These are phyloP conservation scores for Dermatophagoides farinae DNA, from an alignment of 1,140 invertebrate species.

Conservation along the genomic window DNA sequence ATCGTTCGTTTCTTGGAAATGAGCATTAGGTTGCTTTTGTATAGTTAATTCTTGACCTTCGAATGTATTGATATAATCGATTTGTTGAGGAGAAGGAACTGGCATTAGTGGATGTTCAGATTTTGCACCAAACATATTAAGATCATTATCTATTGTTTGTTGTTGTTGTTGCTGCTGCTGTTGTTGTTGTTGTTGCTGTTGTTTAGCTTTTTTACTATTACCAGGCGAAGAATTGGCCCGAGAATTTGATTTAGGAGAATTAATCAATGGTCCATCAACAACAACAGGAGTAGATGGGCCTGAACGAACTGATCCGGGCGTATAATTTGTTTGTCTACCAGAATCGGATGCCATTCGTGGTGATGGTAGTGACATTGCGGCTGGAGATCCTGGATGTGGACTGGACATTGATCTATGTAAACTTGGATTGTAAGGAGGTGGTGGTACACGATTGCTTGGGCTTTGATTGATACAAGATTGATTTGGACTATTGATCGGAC, in stretches of 20 bases:
- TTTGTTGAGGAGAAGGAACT: constrained; percentile 83
- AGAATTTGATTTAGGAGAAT: constrained; percentile 13
- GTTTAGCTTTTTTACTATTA: constrained; percentile 9
- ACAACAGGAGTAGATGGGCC: constrained; percentile 23
- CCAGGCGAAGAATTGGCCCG: constrained; percentile 15
- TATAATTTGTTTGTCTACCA: not conserved
- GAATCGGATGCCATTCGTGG: constrained; percentile 27
- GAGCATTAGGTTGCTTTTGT: constrained; percentile 84
- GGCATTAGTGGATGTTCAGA: constrained; percentile 74
- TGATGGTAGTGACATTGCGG: constrained; percentile 22
- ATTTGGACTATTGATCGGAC: constrained; percentile 19
- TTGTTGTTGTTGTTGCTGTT: not conserved
- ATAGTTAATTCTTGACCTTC: constrained; percentile 89
- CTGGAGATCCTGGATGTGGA: constrained; percentile 33
- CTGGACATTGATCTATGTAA: constrained; percentile 54
- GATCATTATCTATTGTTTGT: not conserved
- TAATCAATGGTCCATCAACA: constrained; percentile 14
- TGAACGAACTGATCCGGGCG: constrained; percentile 32
- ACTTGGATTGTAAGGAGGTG: constrained; percentile 60
- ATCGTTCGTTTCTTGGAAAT: constrained; percentile 23
- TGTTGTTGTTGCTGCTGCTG: not conserved
- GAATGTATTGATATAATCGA: constrained; percentile 81
- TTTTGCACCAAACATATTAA: not conserved
- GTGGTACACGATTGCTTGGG: constrained; percentile 43
- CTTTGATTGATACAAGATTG: constrained; percentile 20